Evolutionary conservation across 92 coral and sea anemone species (phyloP).

Genomic region (Phenganax subtilis): DNA sequence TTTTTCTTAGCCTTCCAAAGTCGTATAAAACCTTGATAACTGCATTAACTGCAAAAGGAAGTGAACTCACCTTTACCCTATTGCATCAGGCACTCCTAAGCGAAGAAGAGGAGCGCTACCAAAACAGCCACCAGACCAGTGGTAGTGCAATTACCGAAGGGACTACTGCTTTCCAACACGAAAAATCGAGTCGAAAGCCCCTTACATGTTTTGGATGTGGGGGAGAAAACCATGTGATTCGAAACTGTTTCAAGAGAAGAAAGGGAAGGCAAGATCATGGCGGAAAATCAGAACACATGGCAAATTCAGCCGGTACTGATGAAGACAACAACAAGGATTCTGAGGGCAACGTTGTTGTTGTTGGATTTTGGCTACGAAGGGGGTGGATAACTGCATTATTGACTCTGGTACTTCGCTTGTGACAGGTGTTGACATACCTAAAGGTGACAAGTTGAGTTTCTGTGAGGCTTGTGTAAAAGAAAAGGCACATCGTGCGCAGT

Average conservation of each 20-base stretch:
- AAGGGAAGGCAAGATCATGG: background rate
- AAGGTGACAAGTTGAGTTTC: constrained; percentile 18
- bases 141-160: background rate
- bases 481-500: constrained; percentile 13
- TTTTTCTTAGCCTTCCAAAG: constrained; percentile 16
- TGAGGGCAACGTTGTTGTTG: constrained; percentile 43
- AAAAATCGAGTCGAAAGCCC: constrained; percentile 28
- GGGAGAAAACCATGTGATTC: constrained; percentile 48
- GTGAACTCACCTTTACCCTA: constrained; percentile 7
- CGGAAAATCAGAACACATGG: constrained; percentile 36
- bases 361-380: constrained; percentile 17
- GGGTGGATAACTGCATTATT: constrained; percentile 25
- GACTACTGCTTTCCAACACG: constrained; percentile 10
- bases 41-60: constrained; percentile 34
- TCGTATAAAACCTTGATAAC: constrained; percentile 19
- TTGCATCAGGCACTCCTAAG: constrained; percentile 22
- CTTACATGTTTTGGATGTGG: constrained; percentile 43
- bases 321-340: constrained; percentile 44
- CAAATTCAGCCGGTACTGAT: constrained; percentile 27
- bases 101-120: constrained; percentile 14
- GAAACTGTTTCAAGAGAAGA: constrained; percentile 39
- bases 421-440: constrained; percentile 18
- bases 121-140: background rate
- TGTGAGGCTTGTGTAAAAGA: constrained; percentile 21
- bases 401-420: constrained; percentile 48